phyloP scores from a whole-genome alignment of 37 sponge, comb jelly and placozoan genomes.

The Crambe crambe region DNA sequence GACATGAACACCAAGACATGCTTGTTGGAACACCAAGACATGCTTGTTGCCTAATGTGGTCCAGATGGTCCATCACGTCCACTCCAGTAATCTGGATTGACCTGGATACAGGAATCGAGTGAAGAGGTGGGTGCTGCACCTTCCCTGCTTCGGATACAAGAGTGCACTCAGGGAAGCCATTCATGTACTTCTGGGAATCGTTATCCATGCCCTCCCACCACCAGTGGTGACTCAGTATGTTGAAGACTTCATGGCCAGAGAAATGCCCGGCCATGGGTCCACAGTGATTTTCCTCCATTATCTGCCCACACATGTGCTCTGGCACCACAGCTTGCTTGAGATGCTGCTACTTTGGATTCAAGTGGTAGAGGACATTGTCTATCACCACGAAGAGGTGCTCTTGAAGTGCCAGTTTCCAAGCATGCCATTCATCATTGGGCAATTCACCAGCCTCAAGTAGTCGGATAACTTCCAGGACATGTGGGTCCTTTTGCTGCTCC shows the following conservation, averaged over 20 bases:
- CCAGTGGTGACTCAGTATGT: not conserved
- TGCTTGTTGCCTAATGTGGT: constrained; percentile 32
- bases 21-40: constrained; percentile 66
- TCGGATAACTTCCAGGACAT: no score
- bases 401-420: no score
- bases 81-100: constrained; percentile 54
- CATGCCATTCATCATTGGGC: no score
- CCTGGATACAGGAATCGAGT: constrained; percentile 34
- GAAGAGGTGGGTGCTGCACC: constrained; percentile 15
- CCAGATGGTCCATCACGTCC: constrained; percentile 41
- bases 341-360: no score
- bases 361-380: no score
- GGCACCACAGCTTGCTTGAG: not conserved
- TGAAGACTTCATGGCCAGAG: not conserved
- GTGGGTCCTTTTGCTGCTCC: no score
- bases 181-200: not conserved
- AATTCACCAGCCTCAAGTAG: no score
- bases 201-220: not conserved
- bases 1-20: constrained; percentile 31
- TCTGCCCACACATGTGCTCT: not conserved
- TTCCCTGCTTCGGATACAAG: not conserved
- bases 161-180: not conserved
- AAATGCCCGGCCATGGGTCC: not conserved
- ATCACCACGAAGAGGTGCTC: no score
- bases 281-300: not conserved